Conservation (phyloP, 2,113 vertebrate genomes). For the Phoenicopterus ruber region DNA sequence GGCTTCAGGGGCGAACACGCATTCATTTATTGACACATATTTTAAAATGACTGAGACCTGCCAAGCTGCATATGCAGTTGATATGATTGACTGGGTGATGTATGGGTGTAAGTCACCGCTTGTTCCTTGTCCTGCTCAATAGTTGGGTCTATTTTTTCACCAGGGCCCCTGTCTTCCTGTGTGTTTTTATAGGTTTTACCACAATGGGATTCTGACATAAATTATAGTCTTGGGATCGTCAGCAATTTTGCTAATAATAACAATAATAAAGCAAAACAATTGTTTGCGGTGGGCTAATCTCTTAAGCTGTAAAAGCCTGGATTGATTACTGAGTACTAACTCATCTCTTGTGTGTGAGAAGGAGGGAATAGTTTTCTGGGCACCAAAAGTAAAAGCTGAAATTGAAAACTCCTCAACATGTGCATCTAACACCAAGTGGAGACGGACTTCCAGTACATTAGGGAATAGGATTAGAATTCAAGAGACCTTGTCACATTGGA, state of each 20-base stretch:
- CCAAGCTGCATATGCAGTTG: background rate
- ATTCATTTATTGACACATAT: background rate
- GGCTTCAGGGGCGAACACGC: rapidly evolving
- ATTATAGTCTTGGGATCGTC: background rate
- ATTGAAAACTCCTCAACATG: background rate
- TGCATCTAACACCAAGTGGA: background rate
- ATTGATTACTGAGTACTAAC: background rate
- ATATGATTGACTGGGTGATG: background rate
- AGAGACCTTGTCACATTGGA: background rate
- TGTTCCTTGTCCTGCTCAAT: background rate
- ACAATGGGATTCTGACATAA: background rate
- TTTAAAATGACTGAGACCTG: background rate
- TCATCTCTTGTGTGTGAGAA: background rate
- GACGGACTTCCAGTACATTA: background rate
- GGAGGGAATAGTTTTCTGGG: background rate
- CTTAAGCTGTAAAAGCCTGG: background rate
- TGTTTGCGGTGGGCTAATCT: background rate
- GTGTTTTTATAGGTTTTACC: background rate
- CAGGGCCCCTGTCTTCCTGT: background rate
- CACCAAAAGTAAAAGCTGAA: background rate
- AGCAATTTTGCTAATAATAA: background rate
- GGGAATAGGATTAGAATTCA: background rate
- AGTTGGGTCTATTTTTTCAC: background rate
- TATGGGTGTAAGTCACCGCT: background rate
- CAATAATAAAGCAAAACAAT: background rate